Conservation (phyloP, 2,888 invertebrate species). For the Prenolepis imparis region DNA sequence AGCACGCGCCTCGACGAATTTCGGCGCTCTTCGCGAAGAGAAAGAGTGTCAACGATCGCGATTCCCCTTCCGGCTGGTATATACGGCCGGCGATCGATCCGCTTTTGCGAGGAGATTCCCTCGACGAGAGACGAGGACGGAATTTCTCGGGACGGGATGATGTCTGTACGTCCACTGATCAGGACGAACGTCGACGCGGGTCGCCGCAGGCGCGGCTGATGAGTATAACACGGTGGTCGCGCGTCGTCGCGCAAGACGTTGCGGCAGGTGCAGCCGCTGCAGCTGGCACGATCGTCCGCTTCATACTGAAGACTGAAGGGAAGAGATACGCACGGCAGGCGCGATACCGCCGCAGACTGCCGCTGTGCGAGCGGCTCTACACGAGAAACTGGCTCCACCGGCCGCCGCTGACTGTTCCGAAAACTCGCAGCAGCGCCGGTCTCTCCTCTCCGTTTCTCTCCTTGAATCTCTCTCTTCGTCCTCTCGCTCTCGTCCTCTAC, state of each 20-base stretch:
- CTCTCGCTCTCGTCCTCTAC: slow-evolving; percentile 35
- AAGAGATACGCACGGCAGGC: slow-evolving; percentile 64
- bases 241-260: slow-evolving; percentile 54
- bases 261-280: slow-evolving; percentile 78
- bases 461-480: slow-evolving; percentile 63
- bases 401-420: slow-evolving; percentile 71
- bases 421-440: slow-evolving; percentile 65
- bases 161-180: slow-evolving; percentile 13
- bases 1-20: background rate
- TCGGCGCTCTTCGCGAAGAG: slow-evolving; percentile 35
- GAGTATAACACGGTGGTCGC: slow-evolving; percentile 26
- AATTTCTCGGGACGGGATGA: background rate
- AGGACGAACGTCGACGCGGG: slow-evolving; percentile 33
- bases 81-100: slow-evolving; percentile 29
- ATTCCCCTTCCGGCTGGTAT: background rate
- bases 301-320: slow-evolving; percentile 84
- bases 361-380: slow-evolving; percentile 75
- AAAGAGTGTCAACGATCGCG: slow-evolving; percentile 51
- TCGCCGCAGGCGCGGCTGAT: slow-evolving; percentile 39
- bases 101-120: slow-evolving; percentile 9
- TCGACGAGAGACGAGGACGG: background rate
- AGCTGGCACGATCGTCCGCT: slow-evolving; percentile 83
- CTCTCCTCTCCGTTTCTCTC: slow-evolving; percentile 64
- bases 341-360: slow-evolving; percentile 63
- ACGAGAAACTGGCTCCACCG: slow-evolving; percentile 78